These are phyloP conservation scores for Peromyscus aztecus DNA, from an alignment of 2,797 vertebrate species.

Conservation along the genomic window DNA sequence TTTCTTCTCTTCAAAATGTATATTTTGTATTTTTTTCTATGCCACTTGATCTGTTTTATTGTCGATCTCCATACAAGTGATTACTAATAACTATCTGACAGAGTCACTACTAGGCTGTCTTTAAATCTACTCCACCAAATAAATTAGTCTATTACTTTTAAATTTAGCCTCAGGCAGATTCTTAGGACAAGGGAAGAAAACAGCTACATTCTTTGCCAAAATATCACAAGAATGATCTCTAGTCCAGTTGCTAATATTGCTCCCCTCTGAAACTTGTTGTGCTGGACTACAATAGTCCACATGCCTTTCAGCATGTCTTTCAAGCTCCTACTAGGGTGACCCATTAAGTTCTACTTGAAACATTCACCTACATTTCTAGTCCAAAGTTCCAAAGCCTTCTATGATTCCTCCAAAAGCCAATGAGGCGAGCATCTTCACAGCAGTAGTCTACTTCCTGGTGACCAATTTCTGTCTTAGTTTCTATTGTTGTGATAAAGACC, in stretches of 20 bases:
- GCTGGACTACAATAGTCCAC: background rate
- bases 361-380: background rate
- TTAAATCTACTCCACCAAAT: background rate
- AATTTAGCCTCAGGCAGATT: background rate
- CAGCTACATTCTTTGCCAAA: background rate
- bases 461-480: background rate
- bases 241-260: background rate
- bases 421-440: background rate
- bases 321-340: background rate
- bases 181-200: background rate
- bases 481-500: background rate
- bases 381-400: background rate
- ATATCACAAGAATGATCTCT: background rate
- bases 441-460: background rate
- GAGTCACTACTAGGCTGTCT: background rate
- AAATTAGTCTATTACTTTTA: background rate
- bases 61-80: background rate
- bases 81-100: background rate
- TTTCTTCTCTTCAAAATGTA: background rate
- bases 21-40: background rate
- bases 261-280: background rate
- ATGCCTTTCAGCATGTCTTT: background rate
- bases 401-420: background rate
- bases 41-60: background rate
- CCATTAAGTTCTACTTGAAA: background rate